Evolutionary conservation across 2,113 vertebrate genomes (phyloP).

Genomic region (Tychaedon coryphoeus): DNA sequence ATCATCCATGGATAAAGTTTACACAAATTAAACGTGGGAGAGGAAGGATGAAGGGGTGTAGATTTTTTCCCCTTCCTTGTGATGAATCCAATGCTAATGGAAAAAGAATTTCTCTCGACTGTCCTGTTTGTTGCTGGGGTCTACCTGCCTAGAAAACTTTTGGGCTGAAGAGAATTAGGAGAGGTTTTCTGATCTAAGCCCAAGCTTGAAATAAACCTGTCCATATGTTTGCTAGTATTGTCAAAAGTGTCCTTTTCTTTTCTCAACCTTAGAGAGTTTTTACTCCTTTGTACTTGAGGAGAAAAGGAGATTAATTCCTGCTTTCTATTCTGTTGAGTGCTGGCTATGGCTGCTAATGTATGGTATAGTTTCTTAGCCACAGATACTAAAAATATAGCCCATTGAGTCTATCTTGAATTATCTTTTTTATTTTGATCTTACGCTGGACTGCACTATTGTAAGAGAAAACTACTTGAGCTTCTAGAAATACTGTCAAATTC

Average conservation of each 20-base stretch:
- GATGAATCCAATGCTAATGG: not conserved
- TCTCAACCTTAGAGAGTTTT: not conserved
- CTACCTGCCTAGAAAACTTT: not conserved
- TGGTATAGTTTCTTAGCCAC: not conserved
- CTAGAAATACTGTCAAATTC: not conserved
- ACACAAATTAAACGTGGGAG: not conserved
- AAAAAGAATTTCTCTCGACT: not conserved
- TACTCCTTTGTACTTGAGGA: not conserved
- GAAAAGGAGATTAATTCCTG: not conserved
- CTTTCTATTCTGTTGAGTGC: not conserved
- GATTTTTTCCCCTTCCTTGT: fast-evolving
- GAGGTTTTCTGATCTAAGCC: not conserved
- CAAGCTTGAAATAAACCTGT: not conserved
- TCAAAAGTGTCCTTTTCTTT: not conserved
- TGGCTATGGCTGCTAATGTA: not conserved
- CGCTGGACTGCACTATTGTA: not conserved
- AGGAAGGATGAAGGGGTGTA: not conserved
- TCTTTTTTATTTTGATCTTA: not conserved
- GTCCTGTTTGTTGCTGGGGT: not conserved
- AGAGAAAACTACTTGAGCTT: not conserved
- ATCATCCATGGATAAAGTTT: not conserved
- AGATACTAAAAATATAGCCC: not conserved
- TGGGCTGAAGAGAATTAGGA: not conserved
- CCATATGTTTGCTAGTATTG: not conserved
- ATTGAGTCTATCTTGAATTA: not conserved